Conservation (phyloP, 2,888 invertebrate species). For the Mycogona germanica region DNA sequence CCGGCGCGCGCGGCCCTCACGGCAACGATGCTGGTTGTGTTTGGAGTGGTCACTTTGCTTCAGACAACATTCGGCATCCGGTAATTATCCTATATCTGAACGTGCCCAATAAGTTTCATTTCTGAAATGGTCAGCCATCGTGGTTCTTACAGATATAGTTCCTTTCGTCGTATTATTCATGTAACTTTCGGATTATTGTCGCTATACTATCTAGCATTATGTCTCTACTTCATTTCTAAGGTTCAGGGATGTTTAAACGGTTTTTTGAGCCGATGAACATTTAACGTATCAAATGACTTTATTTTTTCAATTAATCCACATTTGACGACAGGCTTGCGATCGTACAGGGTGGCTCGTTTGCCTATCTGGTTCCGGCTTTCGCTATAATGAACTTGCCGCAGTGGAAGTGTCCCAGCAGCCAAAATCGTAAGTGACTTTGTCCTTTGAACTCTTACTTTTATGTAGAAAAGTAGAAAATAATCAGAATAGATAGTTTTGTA, state of each 20-base stretch:
- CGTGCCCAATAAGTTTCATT: not conserved
- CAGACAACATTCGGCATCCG: conserved; percentile 62
- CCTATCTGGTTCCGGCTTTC: conserved; percentile 63
- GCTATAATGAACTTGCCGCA: conserved; percentile 56
- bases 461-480: too few relatives aligned
- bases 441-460: not conserved
- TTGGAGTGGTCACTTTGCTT: conserved; percentile 58
- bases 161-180: too few relatives aligned
- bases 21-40: conserved; percentile 69
- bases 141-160: too few relatives aligned
- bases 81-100: conserved; percentile 21
- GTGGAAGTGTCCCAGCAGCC: conserved; percentile 51
- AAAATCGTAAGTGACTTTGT: not conserved
- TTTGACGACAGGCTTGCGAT: conserved; percentile 30
- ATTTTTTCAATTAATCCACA: too few relatives aligned
- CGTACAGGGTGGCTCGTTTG: conserved; percentile 54
- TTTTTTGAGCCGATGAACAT: too few relatives aligned
- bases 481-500: too few relatives aligned
- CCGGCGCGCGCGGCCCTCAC: conserved; percentile 60
- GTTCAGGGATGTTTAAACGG: not conserved
- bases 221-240: not conserved
- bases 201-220: too few relatives aligned
- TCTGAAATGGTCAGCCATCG: too few relatives aligned
- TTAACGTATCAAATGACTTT: too few relatives aligned
- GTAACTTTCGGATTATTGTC: too few relatives aligned